phyloP scores from a whole-genome alignment of 2,888 invertebrate species.

The Drosophila limbata region DNA sequence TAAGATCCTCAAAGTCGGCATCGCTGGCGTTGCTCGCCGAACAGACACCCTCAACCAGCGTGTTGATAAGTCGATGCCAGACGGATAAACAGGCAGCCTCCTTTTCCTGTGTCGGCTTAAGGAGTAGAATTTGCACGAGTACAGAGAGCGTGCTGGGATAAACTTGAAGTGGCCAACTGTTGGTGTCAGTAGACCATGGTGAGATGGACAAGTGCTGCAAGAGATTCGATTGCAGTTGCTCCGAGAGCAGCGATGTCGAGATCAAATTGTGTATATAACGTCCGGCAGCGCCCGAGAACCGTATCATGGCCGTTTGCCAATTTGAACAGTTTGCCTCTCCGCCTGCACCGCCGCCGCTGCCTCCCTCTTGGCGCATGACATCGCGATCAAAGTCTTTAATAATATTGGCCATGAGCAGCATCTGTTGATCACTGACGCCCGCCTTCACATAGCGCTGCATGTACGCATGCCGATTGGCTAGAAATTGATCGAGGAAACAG shows the following conservation, averaged over 20 bases:
- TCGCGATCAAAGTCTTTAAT: slow-evolving; percentile 96
- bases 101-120: slow-evolving; percentile 93
- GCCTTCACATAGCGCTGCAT: slow-evolving; percentile 89
- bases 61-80: slow-evolving; percentile 95
- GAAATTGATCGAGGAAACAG: slow-evolving; percentile 92
- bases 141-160: slow-evolving; percentile 92
- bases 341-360: slow-evolving; percentile 65
- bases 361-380: slow-evolving; percentile 93
- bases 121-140: slow-evolving; percentile 93
- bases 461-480: slow-evolving; percentile 87
- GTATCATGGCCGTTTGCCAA: slow-evolving; percentile 85
- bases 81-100: slow-evolving; percentile 96
- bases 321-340: slow-evolving; percentile 70
- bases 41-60: slow-evolving; percentile 93
- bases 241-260: slow-evolving; percentile 89
- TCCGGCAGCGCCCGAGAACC: slow-evolving; percentile 85
- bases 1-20: slow-evolving; percentile 89
- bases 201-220: slow-evolving; percentile 91
- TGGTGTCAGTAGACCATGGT: slow-evolving; percentile 89
- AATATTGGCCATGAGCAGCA: slow-evolving; percentile 94
- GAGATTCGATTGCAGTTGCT: slow-evolving; percentile 89
- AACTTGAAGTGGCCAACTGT: slow-evolving; percentile 92
- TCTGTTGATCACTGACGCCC: slow-evolving; percentile 93
- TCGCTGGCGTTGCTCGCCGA: slow-evolving; percentile 79
- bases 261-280: slow-evolving; percentile 88